Conservation (phyloP, 1,140 invertebrate genomes). For the Saxidomus purpurata region DNA sequence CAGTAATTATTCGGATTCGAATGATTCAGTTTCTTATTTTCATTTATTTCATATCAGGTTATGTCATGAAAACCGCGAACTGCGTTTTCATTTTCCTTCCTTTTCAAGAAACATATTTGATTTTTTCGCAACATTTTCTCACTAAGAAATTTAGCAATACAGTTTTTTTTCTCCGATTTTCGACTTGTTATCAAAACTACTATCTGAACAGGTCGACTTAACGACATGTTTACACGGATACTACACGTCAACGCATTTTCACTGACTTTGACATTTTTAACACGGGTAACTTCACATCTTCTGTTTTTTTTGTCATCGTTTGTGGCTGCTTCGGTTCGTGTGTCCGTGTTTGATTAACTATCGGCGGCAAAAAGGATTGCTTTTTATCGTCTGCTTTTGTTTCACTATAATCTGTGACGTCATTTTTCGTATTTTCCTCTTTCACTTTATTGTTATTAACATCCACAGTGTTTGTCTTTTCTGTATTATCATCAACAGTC, state of each 20-base stretch:
- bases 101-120: no score
- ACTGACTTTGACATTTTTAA: neutral
- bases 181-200: no score
- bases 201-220: no score
- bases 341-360: neutral
- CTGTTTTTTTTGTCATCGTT: neutral
- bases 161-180: no score
- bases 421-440: neutral
- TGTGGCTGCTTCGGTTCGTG: neutral
- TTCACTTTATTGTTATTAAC: neutral
- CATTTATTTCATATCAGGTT: no score
- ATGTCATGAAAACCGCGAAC: no score
- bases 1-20: no score
- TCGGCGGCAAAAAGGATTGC: conserved; percentile 4
- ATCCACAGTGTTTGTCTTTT: neutral
- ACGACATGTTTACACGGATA: no score
- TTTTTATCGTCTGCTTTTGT: neutral
- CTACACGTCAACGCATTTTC: neutral
- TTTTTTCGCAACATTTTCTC: no score
- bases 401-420: neutral
- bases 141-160: no score
- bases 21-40: no score
- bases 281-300: neutral
- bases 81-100: no score
- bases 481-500: neutral